Evolutionary conservation across 1,140 invertebrate species (phyloP).

Genomic region (Diachasma alloeum): DNA sequence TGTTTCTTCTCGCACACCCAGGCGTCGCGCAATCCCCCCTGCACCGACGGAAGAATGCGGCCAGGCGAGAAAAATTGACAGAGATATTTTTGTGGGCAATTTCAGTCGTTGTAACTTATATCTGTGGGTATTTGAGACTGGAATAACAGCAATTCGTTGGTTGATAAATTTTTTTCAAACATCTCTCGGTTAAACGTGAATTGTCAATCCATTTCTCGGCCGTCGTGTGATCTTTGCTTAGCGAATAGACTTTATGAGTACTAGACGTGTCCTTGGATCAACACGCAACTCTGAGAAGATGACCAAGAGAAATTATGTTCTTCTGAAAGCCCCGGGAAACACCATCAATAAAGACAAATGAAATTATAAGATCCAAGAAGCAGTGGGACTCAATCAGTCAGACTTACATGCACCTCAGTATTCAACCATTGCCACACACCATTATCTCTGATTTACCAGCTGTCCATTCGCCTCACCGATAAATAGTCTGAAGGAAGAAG

Average conservation of each 20-base stretch:
- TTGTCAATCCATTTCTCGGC: too few species aligned
- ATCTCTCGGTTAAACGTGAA: too few species aligned
- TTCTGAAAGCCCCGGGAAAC: neutral
- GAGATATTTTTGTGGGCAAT: neutral
- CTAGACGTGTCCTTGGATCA: neutral
- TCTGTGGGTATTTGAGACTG: neutral
- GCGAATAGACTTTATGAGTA: too few species aligned
- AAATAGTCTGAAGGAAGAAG: slow-evolving; percentile 1
- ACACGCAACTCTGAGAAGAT: neutral
- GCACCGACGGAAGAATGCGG: neutral
- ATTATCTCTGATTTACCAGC: neutral
- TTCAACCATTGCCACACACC: neutral
- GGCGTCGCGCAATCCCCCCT: neutral
- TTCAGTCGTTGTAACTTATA: neutral
- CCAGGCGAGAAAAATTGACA: slow-evolving; percentile 1
- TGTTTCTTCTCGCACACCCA: neutral
- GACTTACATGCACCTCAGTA: neutral
- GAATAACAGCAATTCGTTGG: neutral
- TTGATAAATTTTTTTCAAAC: neutral
- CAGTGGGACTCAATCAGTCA: neutral
- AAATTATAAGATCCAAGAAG: neutral
- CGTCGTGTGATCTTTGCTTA: too few species aligned
- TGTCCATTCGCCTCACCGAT: neutral
- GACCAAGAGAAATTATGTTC: neutral
- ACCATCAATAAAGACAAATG: neutral